Evolutionary conservation across 1,140 invertebrate genomes (phyloP).

Genomic region (Zaprionus camerounensis): DNA sequence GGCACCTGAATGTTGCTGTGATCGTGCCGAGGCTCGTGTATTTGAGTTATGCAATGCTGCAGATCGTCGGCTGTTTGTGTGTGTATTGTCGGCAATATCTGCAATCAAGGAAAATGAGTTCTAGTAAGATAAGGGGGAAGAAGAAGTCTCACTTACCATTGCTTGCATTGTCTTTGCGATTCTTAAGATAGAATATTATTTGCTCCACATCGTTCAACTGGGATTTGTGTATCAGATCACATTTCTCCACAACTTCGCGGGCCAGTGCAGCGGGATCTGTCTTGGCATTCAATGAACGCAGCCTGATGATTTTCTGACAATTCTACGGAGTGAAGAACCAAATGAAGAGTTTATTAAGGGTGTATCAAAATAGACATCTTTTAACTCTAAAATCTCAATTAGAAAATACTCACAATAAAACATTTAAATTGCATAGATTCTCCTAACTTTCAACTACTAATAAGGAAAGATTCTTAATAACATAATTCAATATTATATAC

Average conservation of each 20-base stretch:
- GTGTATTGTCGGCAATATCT: constrained; percentile 74
- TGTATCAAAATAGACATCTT: neutral
- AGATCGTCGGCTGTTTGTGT: constrained; percentile 67
- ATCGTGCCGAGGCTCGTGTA: constrained; percentile 58
- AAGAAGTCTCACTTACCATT: constrained; percentile 50
- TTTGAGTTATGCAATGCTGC: constrained; percentile 63
- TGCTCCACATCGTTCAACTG: constrained; percentile 95
- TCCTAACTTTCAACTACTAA: too few species aligned
- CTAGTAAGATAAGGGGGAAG: neutral
- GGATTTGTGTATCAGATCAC: constrained; percentile 93
- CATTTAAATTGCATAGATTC: too few species aligned
- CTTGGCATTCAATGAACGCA: constrained; percentile 92
- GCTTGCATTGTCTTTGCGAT: constrained; percentile 87
- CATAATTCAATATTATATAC: too few species aligned
- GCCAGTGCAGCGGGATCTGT: constrained; percentile 93
- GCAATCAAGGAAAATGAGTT: neutral
- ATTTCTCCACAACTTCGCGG: constrained; percentile 94
- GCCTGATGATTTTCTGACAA: constrained; percentile 92
- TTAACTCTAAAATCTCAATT: too few species aligned
- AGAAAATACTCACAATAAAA: too few species aligned
- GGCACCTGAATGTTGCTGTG: constrained; percentile 43
- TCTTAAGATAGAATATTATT: constrained; percentile 95
- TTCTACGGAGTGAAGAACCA: constrained; percentile 85
- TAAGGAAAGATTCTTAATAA: too few species aligned
- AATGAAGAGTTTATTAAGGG: neutral